These are phyloP conservation scores for Scolopax rusticola DNA, from an alignment of 2,797 vertebrate genomes.

Conservation along the genomic window DNA sequence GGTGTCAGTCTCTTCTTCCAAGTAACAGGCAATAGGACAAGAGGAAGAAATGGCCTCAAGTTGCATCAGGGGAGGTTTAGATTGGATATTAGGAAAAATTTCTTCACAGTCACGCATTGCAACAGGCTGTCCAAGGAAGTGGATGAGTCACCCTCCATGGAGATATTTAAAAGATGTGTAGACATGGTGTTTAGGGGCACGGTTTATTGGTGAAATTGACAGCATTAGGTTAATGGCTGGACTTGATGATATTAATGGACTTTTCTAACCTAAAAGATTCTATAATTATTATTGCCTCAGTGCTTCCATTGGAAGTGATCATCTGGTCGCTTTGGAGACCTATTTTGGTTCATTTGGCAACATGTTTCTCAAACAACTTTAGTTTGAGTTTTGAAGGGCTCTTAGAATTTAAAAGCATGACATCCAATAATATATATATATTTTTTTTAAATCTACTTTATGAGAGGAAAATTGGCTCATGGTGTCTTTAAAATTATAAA, in stretches of 20 bases:
- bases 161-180: background rate
- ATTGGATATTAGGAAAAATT: background rate
- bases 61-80: background rate
- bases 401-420: background rate
- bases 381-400: background rate
- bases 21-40: background rate
- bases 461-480: background rate
- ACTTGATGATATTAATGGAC: background rate
- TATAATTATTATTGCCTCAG: background rate
- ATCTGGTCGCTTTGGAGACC: background rate
- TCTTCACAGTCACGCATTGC: background rate
- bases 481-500: background rate
- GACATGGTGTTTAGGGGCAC: background rate
- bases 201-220: background rate
- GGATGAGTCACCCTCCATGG: background rate
- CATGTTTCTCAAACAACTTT: background rate
- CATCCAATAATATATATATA: background rate
- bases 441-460: background rate
- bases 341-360: background rate
- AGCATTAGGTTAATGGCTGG: background rate
- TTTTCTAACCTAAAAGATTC: background rate
- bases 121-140: background rate
- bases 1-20: background rate
- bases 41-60: background rate
- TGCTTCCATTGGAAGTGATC: background rate